These are phyloP conservation scores for Theristicus caerulescens DNA, from an alignment of 2,113 vertebrate genomes.

Conservation along the genomic window DNA sequence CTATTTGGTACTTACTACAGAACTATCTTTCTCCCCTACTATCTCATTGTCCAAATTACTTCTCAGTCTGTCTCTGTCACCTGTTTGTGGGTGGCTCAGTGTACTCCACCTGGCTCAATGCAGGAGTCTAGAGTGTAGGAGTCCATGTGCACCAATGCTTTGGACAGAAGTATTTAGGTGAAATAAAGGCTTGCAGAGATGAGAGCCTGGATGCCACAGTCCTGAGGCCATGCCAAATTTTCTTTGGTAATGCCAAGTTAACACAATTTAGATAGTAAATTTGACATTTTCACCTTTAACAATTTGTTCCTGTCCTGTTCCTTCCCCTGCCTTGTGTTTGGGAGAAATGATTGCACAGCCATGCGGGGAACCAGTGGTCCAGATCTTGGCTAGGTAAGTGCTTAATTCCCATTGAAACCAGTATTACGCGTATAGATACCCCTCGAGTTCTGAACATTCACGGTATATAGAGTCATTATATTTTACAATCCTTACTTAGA, in stretches of 20 bases:
- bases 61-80: background rate
- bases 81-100: background rate
- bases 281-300: background rate
- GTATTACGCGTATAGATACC: background rate
- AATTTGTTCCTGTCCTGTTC: background rate
- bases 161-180: background rate
- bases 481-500: background rate
- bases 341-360: background rate
- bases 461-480: background rate
- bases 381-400: background rate
- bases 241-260: background rate
- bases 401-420: background rate
- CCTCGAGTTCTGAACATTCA: background rate
- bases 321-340: background rate
- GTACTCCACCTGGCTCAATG: background rate
- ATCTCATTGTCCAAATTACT: background rate
- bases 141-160: fast-evolving
- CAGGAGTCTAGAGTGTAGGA: background rate
- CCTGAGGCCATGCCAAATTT: background rate
- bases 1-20: background rate
- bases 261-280: background rate
- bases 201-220: background rate
- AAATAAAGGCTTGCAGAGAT: background rate
- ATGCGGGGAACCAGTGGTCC: background rate
- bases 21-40: background rate